A percentile compares a stretch with the other conserved stretches of the same genome.
phyloP scores from a whole-genome alignment of 2,113 vertebrate genomes.

The Elephantulus edwardii region DNA sequence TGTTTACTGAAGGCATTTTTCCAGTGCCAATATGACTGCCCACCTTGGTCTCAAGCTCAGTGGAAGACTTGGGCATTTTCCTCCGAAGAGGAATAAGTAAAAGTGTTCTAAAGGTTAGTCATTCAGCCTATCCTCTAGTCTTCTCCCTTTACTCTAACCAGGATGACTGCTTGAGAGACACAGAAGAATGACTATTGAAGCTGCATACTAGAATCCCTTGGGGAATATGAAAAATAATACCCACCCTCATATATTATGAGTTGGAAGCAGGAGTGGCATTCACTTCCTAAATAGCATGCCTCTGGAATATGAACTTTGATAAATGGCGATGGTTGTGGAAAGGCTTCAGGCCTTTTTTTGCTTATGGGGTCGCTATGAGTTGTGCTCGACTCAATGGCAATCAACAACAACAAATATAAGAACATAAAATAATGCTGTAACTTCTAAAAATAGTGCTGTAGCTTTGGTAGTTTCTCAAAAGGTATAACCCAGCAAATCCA shows the following conservation, averaged over 20 bases:
- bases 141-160: not conserved
- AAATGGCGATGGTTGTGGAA: no score
- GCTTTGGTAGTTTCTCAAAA: not conserved
- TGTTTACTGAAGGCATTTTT: not conserved
- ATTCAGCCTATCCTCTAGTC: not conserved
- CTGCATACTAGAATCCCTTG: not conserved
- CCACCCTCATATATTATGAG: not conserved
- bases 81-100: not conserved
- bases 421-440: not conserved
- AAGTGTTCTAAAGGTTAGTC: not conserved
- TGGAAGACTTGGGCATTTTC: not conserved
- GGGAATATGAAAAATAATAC: not conserved
- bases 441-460: slow-evolving; percentile 23
- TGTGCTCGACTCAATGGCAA: no score
- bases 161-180: not conserved
- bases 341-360: no score
- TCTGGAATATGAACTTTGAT: no score
- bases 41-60: not conserved
- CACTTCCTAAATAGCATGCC: no score
- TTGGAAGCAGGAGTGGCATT: no score
- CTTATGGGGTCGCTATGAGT: no score
- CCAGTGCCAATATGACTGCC: not conserved
- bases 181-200: not conserved
- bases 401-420: no score
- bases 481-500: not conserved